Base-by-base conservation (phyloP, 2,113 vertebrate genomes). In the Cryptotis parvus region DNA sequence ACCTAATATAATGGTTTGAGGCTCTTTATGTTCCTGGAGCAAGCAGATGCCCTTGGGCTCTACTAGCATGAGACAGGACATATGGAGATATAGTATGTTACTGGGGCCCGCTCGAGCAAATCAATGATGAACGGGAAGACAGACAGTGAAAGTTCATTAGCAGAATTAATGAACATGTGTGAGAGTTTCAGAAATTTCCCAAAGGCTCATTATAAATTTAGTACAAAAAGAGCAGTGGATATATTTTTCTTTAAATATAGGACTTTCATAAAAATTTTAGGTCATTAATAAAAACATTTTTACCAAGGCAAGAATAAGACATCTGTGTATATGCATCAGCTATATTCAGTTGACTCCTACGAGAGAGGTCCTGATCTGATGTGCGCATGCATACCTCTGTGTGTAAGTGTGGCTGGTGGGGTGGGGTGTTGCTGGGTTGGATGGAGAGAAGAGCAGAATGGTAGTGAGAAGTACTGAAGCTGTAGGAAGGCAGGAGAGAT, bases 171-270 rank as follows among this genome's bases (percentile, higher is more conserved):
- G n/a, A n/a, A 96, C 58, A 18, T 92, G 78, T 92, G 24, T 91
- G 91, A 94, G 90, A 95, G 91, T 87, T 96, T 96, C 90, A 88
- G 93, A 96, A 96, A 90, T 96, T 92, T 96, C 92, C 91, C 95
- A 95, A 94, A 96, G 95, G 94, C 83, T 96, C 94, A 95, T 96
- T 96, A 96, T 95, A 96, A 95, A 96, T 96, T 95, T 94, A 95
- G 89, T 90, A 80, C 92, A 93, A 96, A 93, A 95, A 72, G 79
- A 96, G 90, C 82, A 85, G 55, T 87, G 75, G 78, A 92, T 78
- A 66, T 87, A n/a, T 65, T 84, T 80, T 87, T 84, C 85, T 73
- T 26, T n/a, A 89, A 94, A 89, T 82, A 93, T 83, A 85, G 55
- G 82, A 61, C 75, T 84, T 77, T 96, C 93, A 96, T 96, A 95